Percentiles rank a stretch among this genome's conserved stretches.
phyloP scores from a whole-genome alignment of 2,113 vertebrate genomes.

The Chloebia gouldiae region DNA sequence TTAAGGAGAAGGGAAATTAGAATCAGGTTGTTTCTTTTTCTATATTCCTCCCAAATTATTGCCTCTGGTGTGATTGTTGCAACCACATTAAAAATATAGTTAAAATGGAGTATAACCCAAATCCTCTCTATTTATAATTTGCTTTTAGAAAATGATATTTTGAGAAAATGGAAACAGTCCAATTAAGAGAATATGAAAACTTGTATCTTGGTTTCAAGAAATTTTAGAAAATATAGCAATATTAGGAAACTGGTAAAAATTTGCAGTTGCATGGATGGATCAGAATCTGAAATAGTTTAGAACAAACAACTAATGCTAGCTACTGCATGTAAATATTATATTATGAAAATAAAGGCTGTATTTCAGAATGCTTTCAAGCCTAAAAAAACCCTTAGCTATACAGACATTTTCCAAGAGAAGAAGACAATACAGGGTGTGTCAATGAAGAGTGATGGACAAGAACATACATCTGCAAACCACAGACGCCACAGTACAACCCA shows the following conservation, averaged over 20 bases:
- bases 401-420: background rate
- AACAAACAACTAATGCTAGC: background rate
- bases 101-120: background rate
- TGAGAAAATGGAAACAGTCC: background rate
- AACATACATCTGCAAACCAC: slow-evolving; percentile 14
- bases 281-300: background rate
- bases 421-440: slow-evolving; percentile 25
- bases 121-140: background rate
- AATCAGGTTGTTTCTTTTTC: background rate
- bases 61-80: background rate
- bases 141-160: background rate
- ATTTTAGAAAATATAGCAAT: background rate
- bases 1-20: background rate
- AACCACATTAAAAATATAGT: background rate
- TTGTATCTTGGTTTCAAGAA: background rate
- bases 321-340: background rate
- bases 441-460: background rate
- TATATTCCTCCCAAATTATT: background rate
- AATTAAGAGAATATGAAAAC: background rate
- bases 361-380: background rate
- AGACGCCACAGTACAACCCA: background rate
- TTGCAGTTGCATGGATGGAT: background rate
- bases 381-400: background rate
- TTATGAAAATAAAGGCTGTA: background rate
- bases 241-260: background rate